Evolutionary conservation across 2,797 vertebrate genomes (phyloP), one percentile per base, ranked within the genome.

Genomic region (Mormyrus hasselquistii): DNA sequence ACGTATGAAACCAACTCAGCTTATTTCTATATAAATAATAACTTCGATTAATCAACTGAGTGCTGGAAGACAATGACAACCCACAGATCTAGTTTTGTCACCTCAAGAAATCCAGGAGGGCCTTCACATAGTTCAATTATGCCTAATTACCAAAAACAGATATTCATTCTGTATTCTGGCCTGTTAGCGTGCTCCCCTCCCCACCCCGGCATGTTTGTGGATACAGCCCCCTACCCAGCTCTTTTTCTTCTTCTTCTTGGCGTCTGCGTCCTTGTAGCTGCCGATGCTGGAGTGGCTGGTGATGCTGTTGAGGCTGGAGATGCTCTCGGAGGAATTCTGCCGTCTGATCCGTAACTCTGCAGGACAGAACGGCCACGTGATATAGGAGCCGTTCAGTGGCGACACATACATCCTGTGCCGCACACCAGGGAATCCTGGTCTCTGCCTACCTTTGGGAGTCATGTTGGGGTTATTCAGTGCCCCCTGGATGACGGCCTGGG

Each of bases 181-280:
- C 38, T 69, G 41, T 82, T 47, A 41, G 38, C 76, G 19, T 41
- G 41, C 49, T 5, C 3, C 49, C 47, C 38, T 16, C 12, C 69
- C 29, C 69, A 16, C 29, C 69, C 76, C 1, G 9, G 3, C 29
- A 73, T n/a, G 47, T 19, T 47, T 82, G 19, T 22, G 38, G 8
- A 34, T n/a, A 7, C 86, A 19, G 44, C 16, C 38, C 89, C 96
- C 94, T 95, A 98, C 97, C 98, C 98, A 99, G 92, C 97, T 99
- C 94, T 98, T 99, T 88, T 99, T 99, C 91, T 99, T 99, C 94
- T 99, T 99, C 94, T 99, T 99, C 93, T 99, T 99, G 52, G 97
- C 97, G 0, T 99, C 98, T 0, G 97, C 95, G 0, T 99, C 98
- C 93, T 99, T 99, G 92, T 97, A 89, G 92, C 98, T 99, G 92